Conservation (phyloP, 64 coral and sea anemone species). For the Actinia tenebrosa region DNA sequence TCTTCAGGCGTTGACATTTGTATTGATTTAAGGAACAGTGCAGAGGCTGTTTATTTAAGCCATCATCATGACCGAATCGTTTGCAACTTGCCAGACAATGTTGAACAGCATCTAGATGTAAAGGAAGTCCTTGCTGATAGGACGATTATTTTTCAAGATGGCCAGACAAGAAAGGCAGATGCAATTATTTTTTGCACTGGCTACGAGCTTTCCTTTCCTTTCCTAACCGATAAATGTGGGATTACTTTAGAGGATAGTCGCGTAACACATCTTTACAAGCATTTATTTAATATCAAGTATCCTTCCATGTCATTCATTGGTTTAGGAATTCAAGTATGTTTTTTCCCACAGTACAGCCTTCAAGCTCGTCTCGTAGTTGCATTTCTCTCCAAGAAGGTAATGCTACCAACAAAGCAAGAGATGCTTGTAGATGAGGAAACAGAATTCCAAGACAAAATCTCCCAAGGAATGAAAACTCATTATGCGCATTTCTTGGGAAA, state of each 20-base stretch:
- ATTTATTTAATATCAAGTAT: constrained; percentile 55
- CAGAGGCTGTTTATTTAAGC: constrained; percentile 33
- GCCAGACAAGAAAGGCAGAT: constrained; percentile 29
- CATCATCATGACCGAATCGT: background rate
- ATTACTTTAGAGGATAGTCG: constrained; percentile 35
- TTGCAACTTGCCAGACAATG: constrained; percentile 24
- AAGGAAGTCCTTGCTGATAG: constrained; percentile 21
- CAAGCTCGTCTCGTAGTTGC: constrained; percentile 35
- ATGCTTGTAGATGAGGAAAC: constrained; percentile 38
- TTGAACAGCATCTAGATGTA: constrained; percentile 30
- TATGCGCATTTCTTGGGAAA: constrained; percentile 20
- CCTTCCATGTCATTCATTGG: constrained; percentile 57
- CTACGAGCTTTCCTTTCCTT: constrained; percentile 49
- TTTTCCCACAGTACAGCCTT: constrained; percentile 40
- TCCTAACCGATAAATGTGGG: constrained; percentile 29
- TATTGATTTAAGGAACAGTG: constrained; percentile 13
- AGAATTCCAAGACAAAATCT: constrained; percentile 28
- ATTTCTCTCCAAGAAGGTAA: constrained; percentile 12
- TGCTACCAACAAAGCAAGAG: constrained; percentile 22
- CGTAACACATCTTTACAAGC: constrained; percentile 46
- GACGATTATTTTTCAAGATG: constrained; percentile 40
- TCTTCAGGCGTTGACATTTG: constrained; percentile 35
- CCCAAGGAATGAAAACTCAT: background rate
- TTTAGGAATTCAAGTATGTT: background rate
- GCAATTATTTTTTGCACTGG: constrained; percentile 51